These are phyloP conservation scores for Arbacia lixula DNA, from an alignment of 53 echinoderm and acorn worm species.

Conservation along the genomic window DNA sequence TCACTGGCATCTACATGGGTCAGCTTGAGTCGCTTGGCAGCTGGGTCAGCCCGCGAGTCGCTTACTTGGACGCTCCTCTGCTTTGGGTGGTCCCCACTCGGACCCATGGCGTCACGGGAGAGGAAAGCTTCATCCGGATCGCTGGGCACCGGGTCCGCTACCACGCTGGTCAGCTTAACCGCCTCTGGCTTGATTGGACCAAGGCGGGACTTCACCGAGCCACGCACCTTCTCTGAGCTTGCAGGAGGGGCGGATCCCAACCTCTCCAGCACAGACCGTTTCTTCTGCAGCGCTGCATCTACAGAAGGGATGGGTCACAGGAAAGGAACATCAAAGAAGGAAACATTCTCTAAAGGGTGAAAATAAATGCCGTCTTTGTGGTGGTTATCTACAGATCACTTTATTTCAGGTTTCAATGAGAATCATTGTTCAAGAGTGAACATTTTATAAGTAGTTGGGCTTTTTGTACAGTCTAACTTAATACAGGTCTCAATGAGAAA, in stretches of 20 bases:
- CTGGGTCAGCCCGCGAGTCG: neutral
- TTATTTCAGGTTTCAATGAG: no score
- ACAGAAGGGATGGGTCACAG: neutral
- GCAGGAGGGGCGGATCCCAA: conserved; percentile 61
- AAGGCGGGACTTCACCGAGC: conserved; percentile 80
- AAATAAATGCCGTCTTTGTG: no score
- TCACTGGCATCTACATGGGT: conserved; percentile 37
- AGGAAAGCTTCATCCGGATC: conserved; percentile 20
- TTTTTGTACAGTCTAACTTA: no score
- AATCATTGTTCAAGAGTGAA: no score
- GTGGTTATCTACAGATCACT: no score
- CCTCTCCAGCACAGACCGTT: conserved; percentile 70
- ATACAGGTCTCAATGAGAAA: no score
- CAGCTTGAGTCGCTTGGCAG: conserved; percentile 31
- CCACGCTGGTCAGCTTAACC: neutral
- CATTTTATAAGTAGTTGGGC: no score
- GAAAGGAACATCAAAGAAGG: neutral
- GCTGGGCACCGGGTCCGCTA: neutral
- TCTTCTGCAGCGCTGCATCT: conserved; percentile 44
- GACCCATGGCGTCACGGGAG: conserved; percentile 29
- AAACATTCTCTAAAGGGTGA: no score
- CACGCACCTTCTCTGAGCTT: conserved; percentile 54
- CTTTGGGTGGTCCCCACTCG: conserved; percentile 17
- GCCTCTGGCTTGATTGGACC: conserved; percentile 49
- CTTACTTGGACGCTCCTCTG: conserved; percentile 29